These are phyloP conservation scores for Incurvaria masculella DNA, from an alignment of 2,888 invertebrate species.

Conservation along the genomic window DNA sequence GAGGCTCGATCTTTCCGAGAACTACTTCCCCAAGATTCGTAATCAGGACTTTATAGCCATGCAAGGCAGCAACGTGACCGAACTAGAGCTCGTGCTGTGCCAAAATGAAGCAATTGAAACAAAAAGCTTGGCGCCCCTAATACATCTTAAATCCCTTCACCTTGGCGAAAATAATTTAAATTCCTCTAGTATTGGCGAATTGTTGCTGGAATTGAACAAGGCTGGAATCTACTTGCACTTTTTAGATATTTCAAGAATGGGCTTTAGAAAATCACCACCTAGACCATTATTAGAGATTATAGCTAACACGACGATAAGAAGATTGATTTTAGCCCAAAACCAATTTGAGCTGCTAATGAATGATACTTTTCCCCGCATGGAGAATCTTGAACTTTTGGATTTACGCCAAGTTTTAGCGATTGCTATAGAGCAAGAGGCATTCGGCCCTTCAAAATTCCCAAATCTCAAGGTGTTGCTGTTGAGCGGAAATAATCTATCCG, in stretches of 20 bases:
- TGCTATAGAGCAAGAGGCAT: constrained; percentile 43
- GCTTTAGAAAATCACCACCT: constrained; percentile 51
- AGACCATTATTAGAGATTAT: constrained; percentile 43
- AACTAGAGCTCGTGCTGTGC: constrained; percentile 50
- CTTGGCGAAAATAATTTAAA: constrained; percentile 55
- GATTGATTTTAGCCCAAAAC: constrained; percentile 48
- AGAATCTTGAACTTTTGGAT: constrained; percentile 52
- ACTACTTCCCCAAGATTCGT: constrained; percentile 41
- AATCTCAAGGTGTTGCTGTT: constrained; percentile 49
- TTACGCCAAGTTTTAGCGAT: constrained; percentile 50
- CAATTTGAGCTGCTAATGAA: constrained; percentile 53
- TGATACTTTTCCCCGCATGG: constrained; percentile 54
- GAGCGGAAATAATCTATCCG: constrained; percentile 50
- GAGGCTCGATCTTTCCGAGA: constrained; percentile 52
- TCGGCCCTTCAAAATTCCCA: constrained; percentile 43
- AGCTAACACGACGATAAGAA: constrained; percentile 45
- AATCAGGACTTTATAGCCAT: constrained; percentile 43
- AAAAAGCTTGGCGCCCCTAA: constrained; percentile 43
- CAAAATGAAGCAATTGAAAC: constrained; percentile 52
- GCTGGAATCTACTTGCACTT: constrained; percentile 36
- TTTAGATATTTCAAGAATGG: constrained; percentile 51
- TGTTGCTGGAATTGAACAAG: constrained; percentile 33
- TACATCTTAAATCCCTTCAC: constrained; percentile 37
- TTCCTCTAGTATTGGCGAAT: constrained; percentile 33
- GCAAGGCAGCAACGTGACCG: constrained; percentile 37